Base-by-base conservation (phyloP, 2,888 invertebrate species). In the Hydropsyche betteni region DNA sequence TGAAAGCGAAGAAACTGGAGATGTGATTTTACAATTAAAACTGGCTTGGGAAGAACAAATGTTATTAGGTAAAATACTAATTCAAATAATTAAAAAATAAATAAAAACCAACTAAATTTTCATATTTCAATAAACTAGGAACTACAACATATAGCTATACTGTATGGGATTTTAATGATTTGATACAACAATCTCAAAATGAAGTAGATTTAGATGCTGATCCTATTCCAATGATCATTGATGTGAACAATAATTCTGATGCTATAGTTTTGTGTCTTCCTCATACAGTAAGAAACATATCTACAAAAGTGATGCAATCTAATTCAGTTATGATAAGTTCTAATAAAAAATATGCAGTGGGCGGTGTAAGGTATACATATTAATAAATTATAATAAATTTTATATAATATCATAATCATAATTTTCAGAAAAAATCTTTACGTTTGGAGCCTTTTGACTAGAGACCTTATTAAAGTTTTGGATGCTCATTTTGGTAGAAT, bases 401-500 rank as follows among this genome's bases (percentile, higher is more conserved):
- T 33, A 33, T 61, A 12, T 61, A 33, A 61, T 24, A 8, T 44
- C 10, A 10, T 44, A 44, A 10, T 16, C 36, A 71, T 58, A 36
- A 74, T 33, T 82, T 82, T 0, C 82, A 92, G 96, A 80, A 98
- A 98, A 84, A 97, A 93, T 83, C 88, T 99, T 0, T 99, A 98
- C 84, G 95, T 99, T 0, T 99, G 98, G 98, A 93, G 92, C 81
- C 88, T 97, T 55, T 90, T 92, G 81, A 92, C 91, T 1, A 90
- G 91, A 0, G 92, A 94, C 79, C 87, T 99, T 78, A 91, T 97
- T 38, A 98, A 98, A 85, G 91, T 96, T 2, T 86, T 99, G 24
- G 98, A 99, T 83, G 99, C 98, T 0, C 99, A 99, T 84, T 99
- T 98, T 81, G 98, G 97, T 0, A 88, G 99, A 77, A 98, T 99